These are phyloP conservation scores for Henricia sp. DNA, from an alignment of 53 echinoderm and acorn worm species.

Conservation along the genomic window DNA sequence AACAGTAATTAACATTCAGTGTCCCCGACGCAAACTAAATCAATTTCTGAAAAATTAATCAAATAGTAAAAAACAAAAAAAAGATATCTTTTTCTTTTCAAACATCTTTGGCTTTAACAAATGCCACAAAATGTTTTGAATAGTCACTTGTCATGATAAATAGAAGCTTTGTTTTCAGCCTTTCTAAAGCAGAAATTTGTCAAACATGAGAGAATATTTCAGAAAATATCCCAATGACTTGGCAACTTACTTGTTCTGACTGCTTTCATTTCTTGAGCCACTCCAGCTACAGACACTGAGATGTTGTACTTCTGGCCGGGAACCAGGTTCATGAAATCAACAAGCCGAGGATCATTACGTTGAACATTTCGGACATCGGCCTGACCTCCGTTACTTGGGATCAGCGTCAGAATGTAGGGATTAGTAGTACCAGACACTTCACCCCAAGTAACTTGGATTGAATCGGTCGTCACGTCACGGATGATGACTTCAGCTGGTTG, in stretches of 20 bases:
- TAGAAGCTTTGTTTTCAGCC: no score
- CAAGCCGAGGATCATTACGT: background rate
- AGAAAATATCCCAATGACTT: no score
- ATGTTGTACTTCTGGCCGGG: slow-evolving; percentile 62
- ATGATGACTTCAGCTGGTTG: slow-evolving; percentile 50
- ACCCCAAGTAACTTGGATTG: slow-evolving; percentile 55
- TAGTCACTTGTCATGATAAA: no score
- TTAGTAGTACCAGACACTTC: slow-evolving; percentile 13
- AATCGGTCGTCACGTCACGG: slow-evolving; percentile 2
- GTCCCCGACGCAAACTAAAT: no score
- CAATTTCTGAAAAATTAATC: no score
- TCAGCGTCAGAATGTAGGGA: slow-evolving; percentile 5
- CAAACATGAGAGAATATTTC: no score
- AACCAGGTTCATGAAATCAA: slow-evolving; percentile 8
- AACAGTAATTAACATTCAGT: no score
- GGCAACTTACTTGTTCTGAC: slow-evolving; percentile 31
- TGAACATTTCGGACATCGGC: background rate
- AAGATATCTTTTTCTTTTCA: no score
- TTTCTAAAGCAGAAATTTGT: no score
- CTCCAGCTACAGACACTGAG: slow-evolving; percentile 23
- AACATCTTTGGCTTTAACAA: no score
- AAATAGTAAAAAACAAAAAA: no score
- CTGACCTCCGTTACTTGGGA: background rate
- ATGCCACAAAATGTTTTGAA: no score
- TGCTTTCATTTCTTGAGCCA: background rate